Evolutionary conservation across 2,888 invertebrate genomes (phyloP).

Genomic region (Aspidiotus rigidus): DNA sequence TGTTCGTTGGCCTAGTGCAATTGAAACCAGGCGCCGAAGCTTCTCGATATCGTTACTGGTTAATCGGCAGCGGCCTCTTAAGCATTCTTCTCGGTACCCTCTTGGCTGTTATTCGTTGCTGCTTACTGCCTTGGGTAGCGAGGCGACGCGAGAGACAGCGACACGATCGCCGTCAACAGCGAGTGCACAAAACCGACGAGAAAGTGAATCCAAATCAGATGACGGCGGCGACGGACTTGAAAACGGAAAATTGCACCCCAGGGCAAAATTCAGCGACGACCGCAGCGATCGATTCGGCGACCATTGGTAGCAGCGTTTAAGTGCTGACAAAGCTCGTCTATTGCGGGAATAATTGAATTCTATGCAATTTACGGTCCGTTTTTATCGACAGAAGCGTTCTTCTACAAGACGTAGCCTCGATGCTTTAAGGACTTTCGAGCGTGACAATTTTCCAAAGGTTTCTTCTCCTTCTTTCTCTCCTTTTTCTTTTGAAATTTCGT

Average conservation of each 20-base stretch:
- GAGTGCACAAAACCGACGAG: conserved; percentile 10
- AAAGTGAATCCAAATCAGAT: conserved; percentile 7
- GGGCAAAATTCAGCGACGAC: neutral
- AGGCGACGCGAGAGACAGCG: conserved; percentile 29
- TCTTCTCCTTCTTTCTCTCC: no score
- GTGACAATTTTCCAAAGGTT: no score
- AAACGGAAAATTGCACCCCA: neutral
- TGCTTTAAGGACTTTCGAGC: no score
- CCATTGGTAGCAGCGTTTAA: conserved; percentile 22
- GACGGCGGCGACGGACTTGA: neutral
- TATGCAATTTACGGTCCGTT: no score
- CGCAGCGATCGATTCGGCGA: neutral
- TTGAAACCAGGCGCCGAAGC: conserved; percentile 67
- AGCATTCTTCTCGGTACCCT: conserved; percentile 55
- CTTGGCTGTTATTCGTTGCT: conserved; percentile 57
- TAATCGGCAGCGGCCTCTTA: conserved; percentile 58
- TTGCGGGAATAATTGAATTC: no score
- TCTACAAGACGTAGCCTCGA: no score
- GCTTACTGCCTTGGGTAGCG: conserved; percentile 46
- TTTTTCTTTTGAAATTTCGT: no score
- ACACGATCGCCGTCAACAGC: conserved; percentile 31
- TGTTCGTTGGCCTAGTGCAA: conserved; percentile 67
- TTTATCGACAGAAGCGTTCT: no score
- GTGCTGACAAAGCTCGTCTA: no score
- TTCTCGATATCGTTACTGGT: conserved; percentile 59